These are phyloP conservation scores for Habropoda laboriosa DNA, from an alignment of 1,140 invertebrate species.

Conservation along the genomic window DNA sequence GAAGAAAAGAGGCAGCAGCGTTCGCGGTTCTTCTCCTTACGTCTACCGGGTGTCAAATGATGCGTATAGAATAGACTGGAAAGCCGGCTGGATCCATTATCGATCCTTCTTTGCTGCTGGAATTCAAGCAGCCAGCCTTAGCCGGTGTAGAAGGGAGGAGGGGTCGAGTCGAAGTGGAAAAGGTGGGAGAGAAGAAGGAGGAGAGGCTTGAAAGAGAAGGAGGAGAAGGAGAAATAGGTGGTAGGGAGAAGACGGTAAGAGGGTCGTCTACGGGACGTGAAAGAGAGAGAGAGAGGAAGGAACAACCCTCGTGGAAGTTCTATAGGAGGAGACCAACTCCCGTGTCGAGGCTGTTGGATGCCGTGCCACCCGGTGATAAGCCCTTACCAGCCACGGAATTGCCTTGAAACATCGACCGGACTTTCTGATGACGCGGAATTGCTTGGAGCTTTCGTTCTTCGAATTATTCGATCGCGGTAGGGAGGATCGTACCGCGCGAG, in stretches of 20 bases:
- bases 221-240: too few species aligned
- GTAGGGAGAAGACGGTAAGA: background rate
- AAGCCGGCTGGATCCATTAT: slow-evolving; percentile 76
- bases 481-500: slow-evolving; percentile 24
- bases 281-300: slow-evolving; percentile 40
- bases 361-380: slow-evolving; percentile 73
- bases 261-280: slow-evolving; percentile 12
- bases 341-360: slow-evolving; percentile 62
- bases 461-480: slow-evolving; percentile 61
- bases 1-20: background rate
- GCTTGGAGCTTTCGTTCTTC: slow-evolving; percentile 63
- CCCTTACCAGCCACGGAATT: slow-evolving; percentile 69
- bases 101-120: slow-evolving; percentile 63
- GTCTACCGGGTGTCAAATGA: slow-evolving; percentile 78
- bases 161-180: slow-evolving; percentile 17
- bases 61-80: slow-evolving; percentile 78
- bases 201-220: slow-evolving; percentile 14
- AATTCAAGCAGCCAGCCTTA: slow-evolving; percentile 57
- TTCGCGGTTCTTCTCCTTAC: slow-evolving; percentile 61
- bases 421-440: slow-evolving; percentile 64
- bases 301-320: slow-evolving; percentile 61
- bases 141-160: background rate
- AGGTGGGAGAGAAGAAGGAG: slow-evolving; percentile 17
- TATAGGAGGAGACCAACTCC: slow-evolving; percentile 53
- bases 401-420: slow-evolving; percentile 68